phyloP scores from a whole-genome alignment of 2,888 invertebrate species.

The Cataglyphis albicans region DNA sequence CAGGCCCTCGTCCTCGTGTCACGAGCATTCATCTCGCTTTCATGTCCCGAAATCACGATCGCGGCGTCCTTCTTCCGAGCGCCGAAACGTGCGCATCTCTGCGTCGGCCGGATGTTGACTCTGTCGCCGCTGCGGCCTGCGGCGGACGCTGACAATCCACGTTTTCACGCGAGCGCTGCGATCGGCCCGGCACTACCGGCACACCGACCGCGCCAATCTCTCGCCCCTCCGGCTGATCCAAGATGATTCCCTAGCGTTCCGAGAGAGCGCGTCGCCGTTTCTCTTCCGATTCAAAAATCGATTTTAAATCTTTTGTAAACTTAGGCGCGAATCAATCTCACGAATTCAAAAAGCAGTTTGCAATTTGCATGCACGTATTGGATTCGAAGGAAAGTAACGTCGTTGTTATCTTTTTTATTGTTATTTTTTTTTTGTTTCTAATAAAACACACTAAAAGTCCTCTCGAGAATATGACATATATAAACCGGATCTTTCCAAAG shows the following conservation, averaged over 20 bases:
- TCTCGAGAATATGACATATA: too few relatives aligned
- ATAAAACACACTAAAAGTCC: too few relatives aligned
- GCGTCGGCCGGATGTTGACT: constrained; percentile 77
- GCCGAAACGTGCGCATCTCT: constrained; percentile 77
- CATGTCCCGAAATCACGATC: constrained; percentile 73
- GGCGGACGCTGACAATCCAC: constrained; percentile 57
- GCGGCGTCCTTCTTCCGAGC: constrained; percentile 74
- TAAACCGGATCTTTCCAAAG: too few relatives aligned
- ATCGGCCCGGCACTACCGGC: constrained; percentile 15
- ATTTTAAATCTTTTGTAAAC: neutral
- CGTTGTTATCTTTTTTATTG: too few relatives aligned
- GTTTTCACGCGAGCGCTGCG: constrained; percentile 32
- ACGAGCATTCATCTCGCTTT: constrained; percentile 72
- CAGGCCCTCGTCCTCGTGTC: constrained; percentile 60
- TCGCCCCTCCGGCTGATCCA: neutral
- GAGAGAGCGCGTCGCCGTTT: neutral
- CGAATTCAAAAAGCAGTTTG: too few relatives aligned
- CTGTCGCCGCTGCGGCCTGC: constrained; percentile 64
- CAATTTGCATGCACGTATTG: too few relatives aligned
- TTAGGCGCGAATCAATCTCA: too few relatives aligned
- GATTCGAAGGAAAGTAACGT: too few relatives aligned
- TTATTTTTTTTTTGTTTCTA: too few relatives aligned
- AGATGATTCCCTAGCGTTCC: neutral
- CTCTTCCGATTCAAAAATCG: neutral
- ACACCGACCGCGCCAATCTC: too few relatives aligned